These are phyloP conservation scores for Sphyrna mokarran DNA, from an alignment of 2,113 vertebrate species.

Conservation along the genomic window DNA sequence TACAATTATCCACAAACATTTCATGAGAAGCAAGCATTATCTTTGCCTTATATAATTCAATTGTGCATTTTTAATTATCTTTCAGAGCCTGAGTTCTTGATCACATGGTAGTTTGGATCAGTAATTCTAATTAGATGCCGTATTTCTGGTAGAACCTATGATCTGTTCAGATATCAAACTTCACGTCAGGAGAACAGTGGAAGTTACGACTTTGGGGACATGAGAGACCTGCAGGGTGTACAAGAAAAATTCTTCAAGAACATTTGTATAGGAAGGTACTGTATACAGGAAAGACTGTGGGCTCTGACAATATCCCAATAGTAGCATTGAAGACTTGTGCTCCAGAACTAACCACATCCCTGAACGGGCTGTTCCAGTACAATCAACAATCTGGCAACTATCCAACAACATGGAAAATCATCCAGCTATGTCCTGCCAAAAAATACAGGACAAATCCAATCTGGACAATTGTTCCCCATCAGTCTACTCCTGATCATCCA, in stretches of 20 bases:
- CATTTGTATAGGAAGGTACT: neutral
- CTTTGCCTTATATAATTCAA: neutral
- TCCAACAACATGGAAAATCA: neutral
- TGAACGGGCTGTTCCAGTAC: neutral
- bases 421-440: neutral
- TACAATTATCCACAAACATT: neutral
- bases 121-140: neutral
- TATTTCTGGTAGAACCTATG: neutral
- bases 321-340: neutral
- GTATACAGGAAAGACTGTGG: neutral
- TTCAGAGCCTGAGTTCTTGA: neutral
- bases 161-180: neutral
- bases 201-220: neutral
- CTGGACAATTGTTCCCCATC: neutral
- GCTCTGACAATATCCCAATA: neutral
- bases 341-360: neutral
- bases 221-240: neutral
- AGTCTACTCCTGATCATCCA: neutral
- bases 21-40: neutral
- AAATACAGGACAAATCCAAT: neutral
- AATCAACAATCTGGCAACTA: neutral
- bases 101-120: neutral
- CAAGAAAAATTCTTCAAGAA: neutral
- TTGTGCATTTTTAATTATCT: neutral
- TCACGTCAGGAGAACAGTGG: neutral